Percentiles rank a stretch among this genome's conserved stretches.
These are phyloP conservation scores for Ctenochaetus hawaiiensis DNA, from an alignment of 2,797 vertebrate species.

Conservation along the genomic window DNA sequence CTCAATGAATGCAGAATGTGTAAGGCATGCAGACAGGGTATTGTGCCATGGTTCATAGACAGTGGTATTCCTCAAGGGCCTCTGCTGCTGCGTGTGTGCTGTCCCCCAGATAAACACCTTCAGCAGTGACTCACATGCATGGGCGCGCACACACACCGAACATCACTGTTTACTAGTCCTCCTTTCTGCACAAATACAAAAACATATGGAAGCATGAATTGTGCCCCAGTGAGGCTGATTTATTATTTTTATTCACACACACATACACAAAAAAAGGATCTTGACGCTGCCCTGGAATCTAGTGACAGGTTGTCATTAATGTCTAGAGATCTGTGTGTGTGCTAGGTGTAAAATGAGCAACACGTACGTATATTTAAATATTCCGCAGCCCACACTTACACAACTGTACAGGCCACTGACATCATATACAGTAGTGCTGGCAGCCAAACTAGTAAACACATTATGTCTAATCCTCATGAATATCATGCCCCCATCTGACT, in stretches of 20 bases:
- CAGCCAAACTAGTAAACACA: constrained; percentile 69
- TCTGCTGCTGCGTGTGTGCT: constrained; percentile 15
- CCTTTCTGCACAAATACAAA: constrained; percentile 12
- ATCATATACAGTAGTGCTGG: constrained; percentile 53
- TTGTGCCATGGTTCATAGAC: constrained; percentile 39
- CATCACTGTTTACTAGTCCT: constrained; percentile 30
- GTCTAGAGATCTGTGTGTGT: constrained; percentile 14
- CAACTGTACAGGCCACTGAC: constrained; percentile 42
- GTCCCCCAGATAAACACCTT: constrained; percentile 48
- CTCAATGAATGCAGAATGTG: constrained; percentile 40
- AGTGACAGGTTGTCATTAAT: constrained; percentile 36
- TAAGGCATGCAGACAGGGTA: constrained; percentile 33
- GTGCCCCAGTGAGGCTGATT: constrained; percentile 13
- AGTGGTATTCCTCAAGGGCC: constrained; percentile 44
- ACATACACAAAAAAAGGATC: constrained; percentile 2
- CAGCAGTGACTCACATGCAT: constrained; percentile 25
- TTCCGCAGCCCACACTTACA: constrained; percentile 33
- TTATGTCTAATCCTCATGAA: constrained; percentile 74
- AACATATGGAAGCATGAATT: background rate
- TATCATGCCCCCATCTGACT: constrained; percentile 66
- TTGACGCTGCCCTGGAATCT: background rate
- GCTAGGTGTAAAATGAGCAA: constrained; percentile 53
- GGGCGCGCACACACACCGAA: background rate
- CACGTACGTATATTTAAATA: constrained; percentile 26
- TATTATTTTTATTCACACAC: background rate